Evolutionary conservation across 2,888 invertebrate species (phyloP), one percentile per base, ranked within the genome.

Genomic region (Ichneumoninae sp.): DNA sequence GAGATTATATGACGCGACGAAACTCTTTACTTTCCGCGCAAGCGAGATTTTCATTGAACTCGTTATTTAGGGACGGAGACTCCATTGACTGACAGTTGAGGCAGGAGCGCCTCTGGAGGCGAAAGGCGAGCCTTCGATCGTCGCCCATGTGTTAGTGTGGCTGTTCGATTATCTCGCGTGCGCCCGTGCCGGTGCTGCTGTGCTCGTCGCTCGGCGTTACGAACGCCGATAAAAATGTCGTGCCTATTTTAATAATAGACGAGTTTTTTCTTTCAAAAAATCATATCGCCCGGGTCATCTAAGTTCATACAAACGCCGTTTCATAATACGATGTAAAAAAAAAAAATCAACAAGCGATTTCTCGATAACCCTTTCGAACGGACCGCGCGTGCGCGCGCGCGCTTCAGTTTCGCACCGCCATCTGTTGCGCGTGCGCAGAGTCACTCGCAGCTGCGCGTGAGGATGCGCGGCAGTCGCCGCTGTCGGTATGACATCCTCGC

Each of bases 1-100:
- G 13, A 7, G 63, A 19, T 63, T 63, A 63, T 63, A 44, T 57
- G 40, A n/a, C 30, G 8, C 22, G 22, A 60, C n/a, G 63, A 36
- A 36, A 30, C 16, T n/a, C 26, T 44, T 65, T 33, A 33, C 44
- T 57, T 65, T 68, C 16, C 30, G 22, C n/a, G 30, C 36, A 8
- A 44, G 22, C 66, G 50, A 36, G 71, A 71, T 70, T 70, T 70
- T 33, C 52, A 50, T 75, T 33, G 47, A 63, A 26, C 54, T 47
- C 74, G 74, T 79, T 79, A 60, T 78, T 69, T 44, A 70, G 36
- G 68, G n/a, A 50, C 70, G 19, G n/a, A 22, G 44, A 77, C 71
- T 60, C 77, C 77, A 83, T 73, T 68, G 82, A 83, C 50, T 50
- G 36, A 79, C 63, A 73, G 52, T 6, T n/a, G 63, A 77, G 33